Percentiles rank a stretch among this genome's conserved stretches.
These are phyloP conservation scores for Lethrus apterus DNA, from an alignment of 1,140 invertebrate genomes.

Conservation along the genomic window DNA sequence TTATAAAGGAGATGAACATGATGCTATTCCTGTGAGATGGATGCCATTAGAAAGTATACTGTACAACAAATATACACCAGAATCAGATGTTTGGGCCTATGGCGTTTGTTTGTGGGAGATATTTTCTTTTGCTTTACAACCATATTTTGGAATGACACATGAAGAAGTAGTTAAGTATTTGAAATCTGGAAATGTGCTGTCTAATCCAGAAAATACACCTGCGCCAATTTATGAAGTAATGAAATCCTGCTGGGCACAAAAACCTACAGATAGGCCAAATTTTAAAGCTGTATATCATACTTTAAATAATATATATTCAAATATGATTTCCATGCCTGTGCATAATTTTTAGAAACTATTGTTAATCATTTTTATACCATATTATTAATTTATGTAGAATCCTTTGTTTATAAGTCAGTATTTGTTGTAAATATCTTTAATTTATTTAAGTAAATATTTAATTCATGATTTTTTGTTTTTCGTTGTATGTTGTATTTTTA, in stretches of 20 bases:
- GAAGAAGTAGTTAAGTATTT: slow-evolving; percentile 91
- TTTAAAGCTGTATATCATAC: slow-evolving; percentile 69
- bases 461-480: too few relatives aligned
- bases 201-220: slow-evolving; percentile 84
- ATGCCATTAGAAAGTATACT: slow-evolving; percentile 93
- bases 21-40: slow-evolving; percentile 90
- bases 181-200: slow-evolving; percentile 82
- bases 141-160: slow-evolving; percentile 91
- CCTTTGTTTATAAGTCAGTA: too few relatives aligned
- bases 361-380: too few relatives aligned
- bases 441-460: too few relatives aligned
- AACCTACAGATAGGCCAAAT: slow-evolving; percentile 73
- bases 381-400: too few relatives aligned
- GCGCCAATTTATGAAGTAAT: slow-evolving; percentile 87
- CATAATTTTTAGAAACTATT: too few relatives aligned
- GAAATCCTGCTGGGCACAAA: slow-evolving; percentile 86
- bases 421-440: too few relatives aligned
- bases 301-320: slow-evolving; percentile 45
- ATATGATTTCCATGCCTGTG: slow-evolving; percentile 23
- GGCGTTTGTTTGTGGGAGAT: slow-evolving; percentile 92
- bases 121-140: slow-evolving; percentile 87
- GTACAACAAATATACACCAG: slow-evolving; percentile 89
- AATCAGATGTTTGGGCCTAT: slow-evolving; percentile 92
- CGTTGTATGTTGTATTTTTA: too few relatives aligned
- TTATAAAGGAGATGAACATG: slow-evolving; percentile 87